A percentile compares a stretch with the other conserved stretches of the same genome.
Evolutionary conservation across 2,113 vertebrate genomes (phyloP).

Genomic region (Channa argus): DNA sequence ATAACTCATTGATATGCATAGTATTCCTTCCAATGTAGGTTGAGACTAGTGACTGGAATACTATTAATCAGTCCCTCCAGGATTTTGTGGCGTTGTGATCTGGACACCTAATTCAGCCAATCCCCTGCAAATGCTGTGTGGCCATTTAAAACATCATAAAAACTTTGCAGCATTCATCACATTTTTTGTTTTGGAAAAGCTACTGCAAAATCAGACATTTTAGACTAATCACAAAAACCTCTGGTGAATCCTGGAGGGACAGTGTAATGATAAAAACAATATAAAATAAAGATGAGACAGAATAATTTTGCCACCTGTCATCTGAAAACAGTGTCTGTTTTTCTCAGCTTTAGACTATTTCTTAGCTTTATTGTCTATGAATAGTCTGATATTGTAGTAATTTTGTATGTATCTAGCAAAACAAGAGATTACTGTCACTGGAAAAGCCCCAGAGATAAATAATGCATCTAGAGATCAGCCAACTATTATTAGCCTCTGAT

Average conservation of each 20-base stretch:
- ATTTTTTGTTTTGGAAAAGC: no score
- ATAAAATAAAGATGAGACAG: conserved; percentile 24
- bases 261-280: background rate
- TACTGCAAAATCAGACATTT: no score
- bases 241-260: no score
- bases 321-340: conserved; percentile 16
- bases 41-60: no score
- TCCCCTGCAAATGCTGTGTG: no score
- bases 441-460: conserved; percentile 40
- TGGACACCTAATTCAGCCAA: no score
- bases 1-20: no score
- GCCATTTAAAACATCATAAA: background rate
- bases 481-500: conserved; percentile 52
- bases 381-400: conserved; percentile 31
- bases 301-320: conserved; percentile 13
- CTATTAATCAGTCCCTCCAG: no score
- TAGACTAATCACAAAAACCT: no score
- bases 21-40: no score
- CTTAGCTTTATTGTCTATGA: conserved; percentile 16
- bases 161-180: no score
- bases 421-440: conserved; percentile 44
- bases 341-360: conserved; percentile 28
- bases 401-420: conserved; percentile 39
- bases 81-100: no score
- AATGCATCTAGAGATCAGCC: conserved; percentile 30